Evolutionary conservation across 2,888 invertebrate genomes (phyloP), one percentile per base, ranked within the genome.

Genomic region (Ptychoptera albimana): DNA sequence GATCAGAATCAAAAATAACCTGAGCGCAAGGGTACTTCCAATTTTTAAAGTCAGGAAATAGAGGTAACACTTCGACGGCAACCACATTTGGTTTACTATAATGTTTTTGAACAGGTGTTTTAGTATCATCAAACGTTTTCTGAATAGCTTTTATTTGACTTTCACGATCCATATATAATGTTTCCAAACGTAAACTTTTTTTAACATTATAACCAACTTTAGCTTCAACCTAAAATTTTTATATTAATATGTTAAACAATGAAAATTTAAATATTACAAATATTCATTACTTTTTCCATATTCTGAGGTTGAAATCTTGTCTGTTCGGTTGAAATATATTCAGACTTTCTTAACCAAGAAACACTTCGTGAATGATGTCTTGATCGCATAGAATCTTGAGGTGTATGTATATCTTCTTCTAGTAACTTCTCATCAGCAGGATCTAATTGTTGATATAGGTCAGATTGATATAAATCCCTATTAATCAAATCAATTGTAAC

Each of bases 21-120:
- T 87, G 87, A 39, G 97, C 96, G 65, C 94, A 97, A 0, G 96
- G 93, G 69, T 92, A 92, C 60, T 91, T 92, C 97, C 97, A 98
- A 58, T 93, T 74, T 55, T 85, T 84, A 61, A 94, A 97, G 67
- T 98, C 98, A 10, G 98, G 97, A 66, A 82, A 93, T 13, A 98
- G 74, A 0, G 87, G 77, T 59, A 88, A 70, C 38, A 88, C 70
- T 64, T 96, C 93, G 8, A 93, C 80, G 0, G 97, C 88, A 5
- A 79, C 77, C 34, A 98, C 92, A 54, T 88, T 89, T 1, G 93
- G 88, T 67, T 98, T 98, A 59, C 89, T 94, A 67, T 96, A 93
- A 64, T 98, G 98, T 55, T 87, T 85, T 49, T 80, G 82, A 50
- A 94, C 85, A 2, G 81, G 71, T 50, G 73, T 75, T 64, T 82